Evolutionary conservation across 2,113 vertebrate species (phyloP), one percentile per base, ranked within the genome.

Genomic region (Colistium nudipinnis): DNA sequence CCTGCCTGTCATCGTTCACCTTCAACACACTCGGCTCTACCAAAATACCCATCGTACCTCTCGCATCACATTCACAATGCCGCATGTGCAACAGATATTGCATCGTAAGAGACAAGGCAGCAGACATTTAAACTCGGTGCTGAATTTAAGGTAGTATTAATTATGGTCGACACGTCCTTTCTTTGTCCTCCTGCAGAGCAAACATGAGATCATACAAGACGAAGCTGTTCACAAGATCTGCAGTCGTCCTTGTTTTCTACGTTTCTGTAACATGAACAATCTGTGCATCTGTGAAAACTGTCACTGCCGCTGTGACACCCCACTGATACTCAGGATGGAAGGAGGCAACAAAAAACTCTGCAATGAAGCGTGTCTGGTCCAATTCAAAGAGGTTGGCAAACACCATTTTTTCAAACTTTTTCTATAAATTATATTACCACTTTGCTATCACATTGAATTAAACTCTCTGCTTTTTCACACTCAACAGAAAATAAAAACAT

Each of bases 61-160:
- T 20, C 9, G 2, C 28, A 0, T 65, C 45, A 2, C 71, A 81
- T 87, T 94, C 81, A 39, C 95, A 95, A 67, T 98, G 97, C 93
- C 95, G 94, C 90, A 92, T 96, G 89, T 98, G 97, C 92, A 93
- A 94, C 86, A 96, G 95, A 91, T 89, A 92, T 0, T 93, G 95
- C 51, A 90, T 94, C 77, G 96, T 98, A 94, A 95, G 90, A 30
- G 6, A 16, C 4, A 16, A 16, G 13, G 16, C 12, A 25, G 1
- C 2, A 30, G 10, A 12, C 12, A 48, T 3, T 48, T 39, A 0
- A 48, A 9, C 12, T 27, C 38, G 7, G 5, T n/a, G 27, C 13
- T 14, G 13, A 35, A 33, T 27, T 22, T 36, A 25, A n/a, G 24
- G 9, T 3, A 17, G 19, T 1, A 4, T 62, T 19, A 55, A 24